Base-by-base conservation (phyloP, 2,888 invertebrate species). In the Timema podura region DNA sequence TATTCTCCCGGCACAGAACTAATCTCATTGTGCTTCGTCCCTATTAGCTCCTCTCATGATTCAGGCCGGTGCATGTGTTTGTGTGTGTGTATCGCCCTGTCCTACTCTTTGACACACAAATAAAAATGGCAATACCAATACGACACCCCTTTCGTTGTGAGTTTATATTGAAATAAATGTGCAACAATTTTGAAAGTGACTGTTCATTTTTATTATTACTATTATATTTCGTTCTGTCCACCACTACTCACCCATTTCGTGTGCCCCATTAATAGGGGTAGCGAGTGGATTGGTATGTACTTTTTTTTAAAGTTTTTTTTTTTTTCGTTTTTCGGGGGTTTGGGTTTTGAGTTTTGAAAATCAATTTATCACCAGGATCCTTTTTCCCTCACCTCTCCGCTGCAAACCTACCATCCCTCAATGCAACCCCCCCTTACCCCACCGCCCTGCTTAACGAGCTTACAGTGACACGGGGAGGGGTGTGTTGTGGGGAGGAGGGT, bases 341-440 rank as follows among this genome's bases (percentile, higher is more conserved):
- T 44, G 16, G 59, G 59, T 59, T 30, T 59, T 70, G 73, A 73
- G 70, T 73, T 73, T 73, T 73, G 73, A 73, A 73, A 73, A 73
- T 73, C 73, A 73, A 73, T 73, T 73, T 73, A 73, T 73, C 73
- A 73, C 73, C 68, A 49, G 51, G 61, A 44, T 44, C n/a, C 51
- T 45, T 49, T 30, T 30, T 48, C 65, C 48, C 51, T 49, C 16
- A 16, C 48, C 67, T 51, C 49, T 13, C 49, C 45, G 49, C 16
- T 30, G 44, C 68, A 30, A 51, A 68, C 68, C 61, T 61, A 45
- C 61, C 16, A 44, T 61, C 61, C 61, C 16, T 61, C 30, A 30
- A 30, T 30, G 30, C 3, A 30, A n/a, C 51, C 66, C 67, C 51
- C 16, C 51, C 13, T 44, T 49, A 6, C 67, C 30, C 13, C 49